A percentile compares a stretch with the other conserved stretches of the same genome.
phyloP scores from a whole-genome alignment of 1,140 invertebrate species.

The Mya arenaria region DNA sequence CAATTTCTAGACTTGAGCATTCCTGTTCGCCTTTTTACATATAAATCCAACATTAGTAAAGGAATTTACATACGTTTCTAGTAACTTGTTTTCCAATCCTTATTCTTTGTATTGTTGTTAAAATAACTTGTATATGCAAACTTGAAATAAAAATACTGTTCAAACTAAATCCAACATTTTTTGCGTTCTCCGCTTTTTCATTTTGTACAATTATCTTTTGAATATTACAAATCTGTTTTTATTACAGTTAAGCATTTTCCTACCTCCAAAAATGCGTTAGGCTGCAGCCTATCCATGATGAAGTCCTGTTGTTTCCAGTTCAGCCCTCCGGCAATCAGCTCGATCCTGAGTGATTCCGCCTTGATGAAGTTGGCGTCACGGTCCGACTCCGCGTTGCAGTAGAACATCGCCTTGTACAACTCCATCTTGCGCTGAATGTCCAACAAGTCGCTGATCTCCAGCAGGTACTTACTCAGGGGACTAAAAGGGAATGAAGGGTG shows the following conservation, averaged over 20 bases:
- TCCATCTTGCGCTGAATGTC: constrained; percentile 78
- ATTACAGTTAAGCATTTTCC: not conserved
- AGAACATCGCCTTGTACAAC: constrained; percentile 75
- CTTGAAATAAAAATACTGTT: too few species aligned
- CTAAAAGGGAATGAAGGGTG: constrained; percentile 64
- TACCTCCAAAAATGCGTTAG: constrained; percentile 74
- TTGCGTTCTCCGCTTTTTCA: too few species aligned
- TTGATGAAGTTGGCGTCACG: constrained; percentile 75
- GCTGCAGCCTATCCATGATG: constrained; percentile 72
- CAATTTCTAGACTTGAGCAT: too few species aligned
- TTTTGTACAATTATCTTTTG: not conserved
- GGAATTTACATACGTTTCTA: too few species aligned
- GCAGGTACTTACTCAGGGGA: constrained; percentile 73
- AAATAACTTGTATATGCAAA: too few species aligned
- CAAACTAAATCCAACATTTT: too few species aligned
- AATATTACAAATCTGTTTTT: not conserved
- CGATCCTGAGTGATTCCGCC: constrained; percentile 71
- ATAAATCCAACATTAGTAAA: too few species aligned
- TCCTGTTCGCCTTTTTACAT: too few species aligned
- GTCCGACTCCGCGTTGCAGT: constrained; percentile 73
- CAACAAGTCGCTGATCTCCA: constrained; percentile 76
- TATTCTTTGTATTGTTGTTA: too few species aligned
- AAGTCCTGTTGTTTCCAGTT: constrained; percentile 77
- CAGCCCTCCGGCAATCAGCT: constrained; percentile 77
- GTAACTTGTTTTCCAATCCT: too few species aligned